Evolutionary conservation across 2,888 invertebrate species (phyloP).

Genomic region (Cecidostiba fungosa): DNA sequence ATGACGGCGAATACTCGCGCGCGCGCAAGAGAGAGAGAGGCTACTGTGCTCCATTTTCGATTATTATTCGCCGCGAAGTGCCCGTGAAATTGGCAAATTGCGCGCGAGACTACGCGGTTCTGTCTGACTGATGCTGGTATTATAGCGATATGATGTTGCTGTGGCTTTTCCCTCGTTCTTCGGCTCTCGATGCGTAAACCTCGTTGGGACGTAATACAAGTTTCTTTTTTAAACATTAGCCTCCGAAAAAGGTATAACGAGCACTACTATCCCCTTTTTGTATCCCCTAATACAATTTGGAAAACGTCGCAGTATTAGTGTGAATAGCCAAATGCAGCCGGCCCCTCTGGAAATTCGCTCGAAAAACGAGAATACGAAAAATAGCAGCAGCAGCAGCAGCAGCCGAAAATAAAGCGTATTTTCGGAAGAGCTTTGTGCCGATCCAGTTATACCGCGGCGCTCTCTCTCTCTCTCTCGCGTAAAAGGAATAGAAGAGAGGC

Average conservation of each 20-base stretch:
- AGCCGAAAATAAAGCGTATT: conserved; percentile 36
- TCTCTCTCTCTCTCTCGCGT: background rate
- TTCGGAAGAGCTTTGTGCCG: conserved; percentile 5
- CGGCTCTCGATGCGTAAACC: too few species aligned
- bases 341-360: background rate
- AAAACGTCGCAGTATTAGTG: too few species aligned
- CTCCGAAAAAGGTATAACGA: too few species aligned
- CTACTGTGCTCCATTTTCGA: conserved; percentile 76
- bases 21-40: background rate
- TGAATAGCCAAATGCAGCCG: background rate
- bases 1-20: conserved; percentile 5
- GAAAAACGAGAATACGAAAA: conserved; percentile 39
- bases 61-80: conserved; percentile 71
- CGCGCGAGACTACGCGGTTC: conserved; percentile 53
- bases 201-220: too few species aligned
- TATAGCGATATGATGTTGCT: too few species aligned
- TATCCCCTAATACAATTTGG: background rate
- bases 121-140: background rate
- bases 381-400: background rate
- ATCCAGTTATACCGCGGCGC: background rate
- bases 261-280: too few species aligned
- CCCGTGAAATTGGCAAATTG: conserved; percentile 77
- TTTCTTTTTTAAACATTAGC: too few species aligned
- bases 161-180: background rate
- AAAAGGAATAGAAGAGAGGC: conserved; percentile 7